Evolutionary conservation across 2,888 invertebrate species (phyloP), one percentile per base, ranked within the genome.

Genomic region (Dasysyrphus albostriatus): DNA sequence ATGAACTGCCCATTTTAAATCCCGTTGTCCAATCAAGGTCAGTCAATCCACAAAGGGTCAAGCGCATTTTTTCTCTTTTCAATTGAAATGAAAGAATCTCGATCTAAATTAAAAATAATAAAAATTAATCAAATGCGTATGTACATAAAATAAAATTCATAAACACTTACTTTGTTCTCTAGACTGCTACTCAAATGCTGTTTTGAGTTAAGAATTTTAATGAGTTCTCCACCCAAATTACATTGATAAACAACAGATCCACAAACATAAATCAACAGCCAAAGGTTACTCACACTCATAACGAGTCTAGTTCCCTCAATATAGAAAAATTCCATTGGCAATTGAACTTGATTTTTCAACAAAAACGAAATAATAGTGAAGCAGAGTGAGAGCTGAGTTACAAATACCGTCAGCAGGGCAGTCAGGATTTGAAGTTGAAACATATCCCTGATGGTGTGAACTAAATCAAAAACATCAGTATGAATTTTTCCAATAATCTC

Each of bases 401-500:
- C 34, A 29, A 83, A 58, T 3, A 70, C 65, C 19, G 79, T 75
- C 24, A 70, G 3, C 3, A 75, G 56, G 14, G 59, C 65, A 0
- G 58, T 72, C 1, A 79, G 47, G 14, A 79, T 44, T 51, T 75
- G 83, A 9, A 79, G 63, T 44, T 75, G 61, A 14, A 42, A 83
- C 0, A 79, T 14, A 14, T 75, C 69, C 5, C 56, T 75, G 0
- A 65, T 24, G 2, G 49, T 44, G 0, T 51, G 6, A 1, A 51
- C 8, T 10, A 83, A 5, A 29, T 65, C 59, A 44, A 42, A 47
- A 6, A 83, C 9, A 10, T 63, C 58, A 0, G 70, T 75, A 44
- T 83, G 83, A 6, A 83, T 75, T 63, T 70, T 49, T 6, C 75
- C 70, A 14, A 83, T 83, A n/a, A 51, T 42, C 0, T 75, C 74